Conservation (phyloP, 2,113 vertebrate species). For the Notechis scutatus region DNA sequence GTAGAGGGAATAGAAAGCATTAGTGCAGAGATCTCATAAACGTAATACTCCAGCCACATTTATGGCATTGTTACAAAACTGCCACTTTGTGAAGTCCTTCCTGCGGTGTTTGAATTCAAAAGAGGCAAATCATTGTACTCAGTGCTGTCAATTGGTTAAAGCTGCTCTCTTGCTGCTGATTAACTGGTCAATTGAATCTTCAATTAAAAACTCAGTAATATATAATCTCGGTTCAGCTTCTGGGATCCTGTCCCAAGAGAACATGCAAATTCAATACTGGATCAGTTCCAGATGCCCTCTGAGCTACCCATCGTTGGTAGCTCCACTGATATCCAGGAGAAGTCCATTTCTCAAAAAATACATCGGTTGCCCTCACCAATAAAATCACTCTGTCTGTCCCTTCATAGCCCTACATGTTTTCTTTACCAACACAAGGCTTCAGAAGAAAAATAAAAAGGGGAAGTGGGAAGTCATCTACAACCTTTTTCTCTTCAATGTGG, state of each 20-base stretch:
- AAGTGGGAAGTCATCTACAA: not conserved
- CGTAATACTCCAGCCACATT: not conserved
- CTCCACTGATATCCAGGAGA: not conserved
- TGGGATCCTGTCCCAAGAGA: not conserved
- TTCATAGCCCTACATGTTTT: not conserved
- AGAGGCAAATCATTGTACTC: not conserved
- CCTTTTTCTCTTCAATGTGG: not conserved
- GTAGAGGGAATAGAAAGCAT: not conserved
- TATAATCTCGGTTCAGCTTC: not conserved
- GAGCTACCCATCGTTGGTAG: not conserved
- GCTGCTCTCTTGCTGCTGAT: constrained; percentile 1
- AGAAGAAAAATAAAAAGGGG: not conserved
- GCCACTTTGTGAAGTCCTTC: not conserved
- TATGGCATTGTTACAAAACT: not conserved
- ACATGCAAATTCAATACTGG: not conserved
- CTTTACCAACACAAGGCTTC: not conserved
- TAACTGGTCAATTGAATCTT: constrained; percentile 16
- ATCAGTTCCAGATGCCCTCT: not conserved
- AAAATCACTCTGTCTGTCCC: not conserved
- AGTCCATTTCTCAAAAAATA: not conserved
- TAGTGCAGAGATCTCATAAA: not conserved
- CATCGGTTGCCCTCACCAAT: not conserved
- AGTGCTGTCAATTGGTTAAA: not conserved
- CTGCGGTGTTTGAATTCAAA: not conserved
- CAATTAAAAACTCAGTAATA: constrained; percentile 21